Evolutionary conservation across 2,888 invertebrate genomes (phyloP).

Genomic region (Acrocyrtus sp.): DNA sequence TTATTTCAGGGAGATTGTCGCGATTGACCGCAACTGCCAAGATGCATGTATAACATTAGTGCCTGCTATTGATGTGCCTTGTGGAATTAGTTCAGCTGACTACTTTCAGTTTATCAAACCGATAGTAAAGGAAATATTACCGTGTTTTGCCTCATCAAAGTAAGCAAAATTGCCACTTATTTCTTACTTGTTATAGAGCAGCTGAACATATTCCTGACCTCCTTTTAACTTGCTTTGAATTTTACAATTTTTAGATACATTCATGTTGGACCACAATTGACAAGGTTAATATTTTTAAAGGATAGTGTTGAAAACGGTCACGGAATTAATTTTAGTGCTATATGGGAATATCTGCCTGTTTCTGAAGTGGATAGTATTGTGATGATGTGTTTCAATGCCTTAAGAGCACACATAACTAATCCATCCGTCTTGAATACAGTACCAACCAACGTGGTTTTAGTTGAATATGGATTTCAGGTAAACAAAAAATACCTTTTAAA

Average conservation of each 20-base stretch:
- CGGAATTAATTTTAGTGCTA: slow-evolving; percentile 55
- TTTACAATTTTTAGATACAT: slow-evolving; percentile 66
- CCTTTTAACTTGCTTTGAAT: slow-evolving; percentile 16
- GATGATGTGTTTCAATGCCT: slow-evolving; percentile 68
- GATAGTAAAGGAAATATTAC: slow-evolving; percentile 69
- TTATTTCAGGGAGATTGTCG: slow-evolving; percentile 69
- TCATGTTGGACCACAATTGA: slow-evolving; percentile 71
- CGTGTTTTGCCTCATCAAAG: slow-evolving; percentile 70
- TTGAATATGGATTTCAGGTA: slow-evolving; percentile 73
- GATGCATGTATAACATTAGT: slow-evolving; percentile 70
- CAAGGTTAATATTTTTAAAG: slow-evolving; percentile 69
- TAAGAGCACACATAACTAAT: slow-evolving; percentile 65
- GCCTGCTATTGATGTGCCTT: slow-evolving; percentile 69
- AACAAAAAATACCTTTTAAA: background rate
- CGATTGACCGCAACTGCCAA: slow-evolving; percentile 71
- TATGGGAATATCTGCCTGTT: slow-evolving; percentile 69
- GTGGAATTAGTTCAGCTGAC: slow-evolving; percentile 66
- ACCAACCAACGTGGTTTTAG: slow-evolving; percentile 70
- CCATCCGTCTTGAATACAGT: slow-evolving; percentile 64
- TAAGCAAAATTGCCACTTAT: slow-evolving; percentile 63
- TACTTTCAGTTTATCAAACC: slow-evolving; percentile 70
- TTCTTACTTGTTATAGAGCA: no score
- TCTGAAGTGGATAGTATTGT: slow-evolving; percentile 66
- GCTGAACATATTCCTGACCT: no score
- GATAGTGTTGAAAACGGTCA: slow-evolving; percentile 64